Evolutionary conservation across 2,888 invertebrate species (phyloP), one percentile per base, ranked within the genome.

Genomic region (Spodoptera picta): DNA sequence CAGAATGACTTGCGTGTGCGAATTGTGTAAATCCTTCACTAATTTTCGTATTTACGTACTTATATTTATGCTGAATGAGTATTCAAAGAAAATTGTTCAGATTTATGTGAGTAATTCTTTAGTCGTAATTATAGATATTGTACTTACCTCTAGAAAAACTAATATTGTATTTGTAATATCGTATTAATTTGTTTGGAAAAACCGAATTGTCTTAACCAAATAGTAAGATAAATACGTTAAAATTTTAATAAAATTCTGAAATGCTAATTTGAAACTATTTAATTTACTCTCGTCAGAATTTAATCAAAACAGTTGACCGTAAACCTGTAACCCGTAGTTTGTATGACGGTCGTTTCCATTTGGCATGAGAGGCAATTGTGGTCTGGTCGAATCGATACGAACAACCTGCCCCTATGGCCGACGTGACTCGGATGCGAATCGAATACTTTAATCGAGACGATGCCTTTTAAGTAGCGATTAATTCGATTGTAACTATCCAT

Each of bases 391-490:
- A 81, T 79, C 83, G 77, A 85, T 84, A 80, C 69, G 68, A 68
- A 74, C 77, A 73, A 75, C 77, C 80, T 79, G 80, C 86, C 86
- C 83, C 73, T 81, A 86, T 84, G 80, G 62, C 55, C 60, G 66
- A 83, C 85, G 86, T 86, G 86, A 75, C 70, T 73, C 48, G 66
- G 74, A 75, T 86, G 76, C 69, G 48, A 57, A 82, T 71, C 58
- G 65, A 57, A 60, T 50, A 60, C 75, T 64, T 54, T 56, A 75
- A 65, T 62, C 54, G 67, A 62, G 52, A 66, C 58, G 43, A 36
- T 61, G 56, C 52, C 49, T 54, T 58, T 76, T 77, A 69, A 68
- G 48, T 57, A 50, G 24, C 59, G 46, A 63, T 68, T 72, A 64
- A 65, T 68, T 49, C 58, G 42, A 52, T 60, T 36, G 27, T 31